Evolutionary conservation across 2,113 vertebrate species (phyloP), one percentile per base, ranked within the genome.

Genomic region (Pogona vitticeps): DNA sequence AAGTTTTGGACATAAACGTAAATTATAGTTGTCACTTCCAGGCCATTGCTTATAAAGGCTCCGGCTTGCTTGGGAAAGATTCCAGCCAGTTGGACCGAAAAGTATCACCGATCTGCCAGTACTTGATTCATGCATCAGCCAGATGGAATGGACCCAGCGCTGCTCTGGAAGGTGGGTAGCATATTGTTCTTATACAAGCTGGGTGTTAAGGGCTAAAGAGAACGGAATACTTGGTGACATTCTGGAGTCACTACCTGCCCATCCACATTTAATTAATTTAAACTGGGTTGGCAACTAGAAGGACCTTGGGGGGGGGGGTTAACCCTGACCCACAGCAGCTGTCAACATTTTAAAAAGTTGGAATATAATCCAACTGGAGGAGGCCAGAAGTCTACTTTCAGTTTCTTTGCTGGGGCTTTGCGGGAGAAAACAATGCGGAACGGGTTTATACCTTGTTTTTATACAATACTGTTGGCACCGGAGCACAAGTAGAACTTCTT

Each of bases 111-210:
- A 83, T 84, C 84, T 82, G 85, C 85, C 85, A 87, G 79, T 82
- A 28, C n/a, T 59, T 89, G 89, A 85, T 89, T 90, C 89, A 0
- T 42, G 88, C 94, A 90, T 92, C 91, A 84, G 88, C 63, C 78
- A 76, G 72, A 87, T 91, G 93, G 92, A 94, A 91, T 89, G 82
- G 90, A 91, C 94, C 93, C 92, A 93, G 92, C 71, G 83, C 88
- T 76, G 0, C 0, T 7, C 1, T 36, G 72, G 85, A 91, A 88
- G 89, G 2, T 0, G 85, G 0, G 0, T 75, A 90, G 88, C 86
- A 80, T 68, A 6, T 91, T 83, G 86, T 83, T 0, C 0, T 1
- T 6, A 90, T 86, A 68, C 85, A 79, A 81, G 89, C 89, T 88
- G 77, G 42, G 26, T 85, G 90, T 89, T 67, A 88, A 83, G 83